Evolutionary conservation across 1,140 invertebrate genomes (phyloP).

Genomic region (Megalonaias nervosa): DNA sequence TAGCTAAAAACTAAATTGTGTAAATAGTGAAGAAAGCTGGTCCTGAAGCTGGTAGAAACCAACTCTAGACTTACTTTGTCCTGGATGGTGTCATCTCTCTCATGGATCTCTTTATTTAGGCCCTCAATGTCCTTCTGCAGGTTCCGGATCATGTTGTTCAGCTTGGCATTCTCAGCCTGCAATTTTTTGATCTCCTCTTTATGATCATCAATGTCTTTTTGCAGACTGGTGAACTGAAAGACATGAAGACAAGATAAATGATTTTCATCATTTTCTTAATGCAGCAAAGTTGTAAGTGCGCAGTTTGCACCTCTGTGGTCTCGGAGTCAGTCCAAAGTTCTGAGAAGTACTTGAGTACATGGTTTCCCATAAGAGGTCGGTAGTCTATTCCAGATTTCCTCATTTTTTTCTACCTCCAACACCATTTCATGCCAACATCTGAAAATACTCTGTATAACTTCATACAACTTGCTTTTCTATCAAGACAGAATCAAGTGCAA

Average conservation of each 20-base stretch:
- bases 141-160: slow-evolving; percentile 84
- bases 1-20: too few species aligned
- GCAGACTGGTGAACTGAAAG: slow-evolving; percentile 72
- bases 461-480: too few species aligned
- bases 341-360: neutral
- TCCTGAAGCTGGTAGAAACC: too few species aligned
- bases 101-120: slow-evolving; percentile 76
- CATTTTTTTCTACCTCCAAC: neutral
- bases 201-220: slow-evolving; percentile 82
- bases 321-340: too few species aligned
- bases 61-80: slow-evolving; percentile 76
- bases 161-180: slow-evolving; percentile 77
- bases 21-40: too few species aligned
- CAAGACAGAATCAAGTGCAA: too few species aligned
- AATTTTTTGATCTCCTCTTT: slow-evolving; percentile 82
- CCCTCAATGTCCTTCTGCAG: slow-evolving; percentile 73
- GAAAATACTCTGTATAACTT: too few species aligned
- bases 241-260: neutral
- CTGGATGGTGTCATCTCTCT: slow-evolving; percentile 85
- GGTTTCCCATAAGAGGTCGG: neutral
- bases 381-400: neutral
- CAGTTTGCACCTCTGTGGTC: too few species aligned
- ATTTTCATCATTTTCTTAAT: neutral
- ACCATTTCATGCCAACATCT: neutral
- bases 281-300: too few species aligned